These are phyloP conservation scores for Alauda arvensis DNA, from an alignment of 2,797 vertebrate species.

Conservation along the genomic window DNA sequence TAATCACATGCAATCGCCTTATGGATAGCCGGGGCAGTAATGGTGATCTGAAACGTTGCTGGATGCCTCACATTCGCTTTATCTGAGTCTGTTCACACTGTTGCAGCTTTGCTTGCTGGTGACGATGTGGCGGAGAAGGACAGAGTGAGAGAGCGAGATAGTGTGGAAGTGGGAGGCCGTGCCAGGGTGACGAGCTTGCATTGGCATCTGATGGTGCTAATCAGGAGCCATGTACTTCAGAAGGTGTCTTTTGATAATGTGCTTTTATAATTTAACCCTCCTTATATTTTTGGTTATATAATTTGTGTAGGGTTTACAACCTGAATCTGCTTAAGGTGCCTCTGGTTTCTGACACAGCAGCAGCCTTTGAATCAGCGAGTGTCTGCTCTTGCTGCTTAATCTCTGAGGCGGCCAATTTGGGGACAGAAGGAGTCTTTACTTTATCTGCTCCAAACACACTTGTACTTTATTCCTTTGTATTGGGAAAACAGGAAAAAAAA, in stretches of 20 bases:
- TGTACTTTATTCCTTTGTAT: slow-evolving; percentile 51
- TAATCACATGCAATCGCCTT: background rate
- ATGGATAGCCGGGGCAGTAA: slow-evolving; percentile 4
- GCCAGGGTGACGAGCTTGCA: background rate
- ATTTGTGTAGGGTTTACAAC: slow-evolving; percentile 65
- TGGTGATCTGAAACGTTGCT: slow-evolving; percentile 29
- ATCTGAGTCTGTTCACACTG: slow-evolving; percentile 55
- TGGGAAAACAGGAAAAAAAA: background rate
- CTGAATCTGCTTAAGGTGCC: slow-evolving; percentile 63
- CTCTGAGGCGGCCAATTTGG: slow-evolving; percentile 63
- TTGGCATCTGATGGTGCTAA: slow-evolving; percentile 48
- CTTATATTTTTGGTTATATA: slow-evolving; percentile 39
- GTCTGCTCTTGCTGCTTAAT: slow-evolving; percentile 62
- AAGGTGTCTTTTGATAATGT: slow-evolving; percentile 51
- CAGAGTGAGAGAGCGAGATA: slow-evolving; percentile 33
- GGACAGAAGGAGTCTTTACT: slow-evolving; percentile 62
- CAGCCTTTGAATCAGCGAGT: slow-evolving; percentile 58
- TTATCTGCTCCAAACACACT: slow-evolving; percentile 64
- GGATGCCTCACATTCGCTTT: slow-evolving; percentile 26
- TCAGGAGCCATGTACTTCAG: slow-evolving; percentile 2
- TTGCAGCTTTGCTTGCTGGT: slow-evolving; percentile 45
- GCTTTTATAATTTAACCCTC: slow-evolving; percentile 38
- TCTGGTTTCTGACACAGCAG: slow-evolving; percentile 62
- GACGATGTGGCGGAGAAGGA: slow-evolving; percentile 34
- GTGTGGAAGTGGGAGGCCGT: background rate